Evolutionary conservation across 2,797 vertebrate species (phyloP).

Genomic region (Euthynnus affinis): DNA sequence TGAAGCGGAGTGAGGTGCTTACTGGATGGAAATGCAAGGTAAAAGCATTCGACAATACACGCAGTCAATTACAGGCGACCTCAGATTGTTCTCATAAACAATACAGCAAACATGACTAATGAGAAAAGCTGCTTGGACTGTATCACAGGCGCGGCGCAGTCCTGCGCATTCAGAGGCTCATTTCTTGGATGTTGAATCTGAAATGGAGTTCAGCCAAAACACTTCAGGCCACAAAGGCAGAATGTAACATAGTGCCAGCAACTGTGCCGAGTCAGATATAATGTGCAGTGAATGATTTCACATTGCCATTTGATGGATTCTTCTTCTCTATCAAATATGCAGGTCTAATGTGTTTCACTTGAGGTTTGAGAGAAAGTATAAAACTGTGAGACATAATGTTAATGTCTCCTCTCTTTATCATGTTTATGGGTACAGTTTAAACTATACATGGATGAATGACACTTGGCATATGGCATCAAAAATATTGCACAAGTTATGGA

Average conservation of each 20-base stretch:
- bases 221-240: slow-evolving; percentile 68
- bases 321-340: slow-evolving; percentile 56
- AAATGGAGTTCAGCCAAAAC: slow-evolving; percentile 77
- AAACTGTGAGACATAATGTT: slow-evolving; percentile 21
- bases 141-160: slow-evolving; percentile 54
- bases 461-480: slow-evolving; percentile 21
- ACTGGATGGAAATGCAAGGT: slow-evolving; percentile 58
- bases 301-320: slow-evolving; percentile 43
- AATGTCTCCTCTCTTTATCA: slow-evolving; percentile 27
- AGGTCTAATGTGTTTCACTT: slow-evolving; percentile 51
- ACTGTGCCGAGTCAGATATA: slow-evolving; percentile 72
- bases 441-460: slow-evolving; percentile 11
- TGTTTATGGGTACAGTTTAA: slow-evolving; percentile 29
- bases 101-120: slow-evolving; percentile 73
- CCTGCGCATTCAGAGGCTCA: slow-evolving; percentile 66
- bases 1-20: slow-evolving; percentile 51
- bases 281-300: slow-evolving; percentile 62
- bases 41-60: slow-evolving; percentile 57
- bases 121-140: slow-evolving; percentile 68
- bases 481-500: slow-evolving; percentile 25
- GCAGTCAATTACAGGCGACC: slow-evolving; percentile 66
- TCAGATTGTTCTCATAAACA: slow-evolving; percentile 75
- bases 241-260: slow-evolving; percentile 70
- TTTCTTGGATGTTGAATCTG: slow-evolving; percentile 78
- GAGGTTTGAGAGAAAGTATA: slow-evolving; percentile 34